These are phyloP conservation scores for Odontamblyopus lacepedii DNA, from an alignment of 2,797 vertebrate species.

Conservation along the genomic window DNA sequence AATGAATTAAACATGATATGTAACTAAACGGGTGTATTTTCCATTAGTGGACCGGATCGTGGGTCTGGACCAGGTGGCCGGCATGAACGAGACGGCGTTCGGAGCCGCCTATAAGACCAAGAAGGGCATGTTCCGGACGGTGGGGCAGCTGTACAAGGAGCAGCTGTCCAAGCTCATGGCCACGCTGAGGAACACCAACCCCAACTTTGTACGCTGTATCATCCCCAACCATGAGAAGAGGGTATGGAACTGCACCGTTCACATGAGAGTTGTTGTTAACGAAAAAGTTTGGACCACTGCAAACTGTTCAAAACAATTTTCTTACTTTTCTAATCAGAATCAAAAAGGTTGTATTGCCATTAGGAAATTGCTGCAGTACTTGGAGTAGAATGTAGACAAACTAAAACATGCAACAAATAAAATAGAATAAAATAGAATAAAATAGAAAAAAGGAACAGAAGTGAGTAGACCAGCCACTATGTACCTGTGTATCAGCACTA, in stretches of 20 bases:
- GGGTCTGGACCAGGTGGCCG: slow-evolving; percentile 96
- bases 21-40: not conserved
- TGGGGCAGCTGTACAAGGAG: slow-evolving; percentile 97
- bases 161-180: slow-evolving; percentile 97
- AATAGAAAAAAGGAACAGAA: not conserved
- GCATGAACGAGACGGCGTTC: slow-evolving; percentile 95
- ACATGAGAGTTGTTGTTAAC: no score
- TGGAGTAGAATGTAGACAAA: no score
- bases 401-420: no score
- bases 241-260: slow-evolving; percentile 59
- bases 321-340: no score
- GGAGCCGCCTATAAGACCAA: slow-evolving; percentile 96
- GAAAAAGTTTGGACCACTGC: no score
- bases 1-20: not conserved
- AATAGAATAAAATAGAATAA: no score
- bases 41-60: slow-evolving; percentile 93
- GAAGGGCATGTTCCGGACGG: slow-evolving; percentile 98
- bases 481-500: not conserved
- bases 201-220: slow-evolving; percentile 98
- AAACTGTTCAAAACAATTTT: no score
- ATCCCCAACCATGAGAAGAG: slow-evolving; percentile 98
- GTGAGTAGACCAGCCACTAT: not conserved
- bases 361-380: no score
- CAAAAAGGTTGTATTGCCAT: no score
- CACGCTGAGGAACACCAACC: slow-evolving; percentile 96